phyloP scores from a whole-genome alignment of 1,140 invertebrate species.

The Sitodiplosis mosellana region DNA sequence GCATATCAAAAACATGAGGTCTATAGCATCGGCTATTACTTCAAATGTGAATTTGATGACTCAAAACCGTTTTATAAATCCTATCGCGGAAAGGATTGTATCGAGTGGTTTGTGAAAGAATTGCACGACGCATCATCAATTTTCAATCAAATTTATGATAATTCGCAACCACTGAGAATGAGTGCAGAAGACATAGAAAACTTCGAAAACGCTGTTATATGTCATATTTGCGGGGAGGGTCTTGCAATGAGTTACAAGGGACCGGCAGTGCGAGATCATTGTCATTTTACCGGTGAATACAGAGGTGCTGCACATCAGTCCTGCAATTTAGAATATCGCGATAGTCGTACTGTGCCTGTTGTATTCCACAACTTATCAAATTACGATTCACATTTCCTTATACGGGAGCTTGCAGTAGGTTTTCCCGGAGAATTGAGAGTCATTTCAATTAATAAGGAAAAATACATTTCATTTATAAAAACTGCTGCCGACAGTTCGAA shows the following conservation, averaged over 20 bases:
- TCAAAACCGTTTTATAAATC: too few species aligned
- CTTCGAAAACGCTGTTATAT: slow-evolving; percentile 5
- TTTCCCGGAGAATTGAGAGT: slow-evolving; percentile 12
- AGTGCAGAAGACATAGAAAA: slow-evolving; percentile 5
- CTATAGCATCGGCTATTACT: slow-evolving; percentile 13
- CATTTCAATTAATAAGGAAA: slow-evolving; percentile 22
- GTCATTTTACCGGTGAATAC: slow-evolving; percentile 18
- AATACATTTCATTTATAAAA: too few species aligned
- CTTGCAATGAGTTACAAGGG: slow-evolving; percentile 5
- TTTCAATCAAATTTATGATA: slow-evolving; percentile 7
- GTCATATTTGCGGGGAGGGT: slow-evolving; percentile 16
- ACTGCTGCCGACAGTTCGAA: slow-evolving; percentile 6
- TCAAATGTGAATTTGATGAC: slow-evolving; percentile 13
- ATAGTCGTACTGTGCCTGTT: slow-evolving; percentile 17
- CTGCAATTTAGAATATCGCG: slow-evolving; percentile 21
- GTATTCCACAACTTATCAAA: slow-evolving; percentile 22
- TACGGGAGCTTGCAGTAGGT: slow-evolving; percentile 13
- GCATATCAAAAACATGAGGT: slow-evolving; percentile 17
- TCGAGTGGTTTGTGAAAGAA: slow-evolving; percentile 10
- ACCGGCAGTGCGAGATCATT: slow-evolving; percentile 18
- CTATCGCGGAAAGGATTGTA: slow-evolving; percentile 12
- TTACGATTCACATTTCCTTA: slow-evolving; percentile 21
- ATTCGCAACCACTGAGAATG: slow-evolving; percentile 8
- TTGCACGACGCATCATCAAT: slow-evolving; percentile 8
- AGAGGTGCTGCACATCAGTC: slow-evolving; percentile 16